Evolutionary conservation across 2,113 vertebrate species (phyloP).

Genomic region (Patagioenas fasciata): DNA sequence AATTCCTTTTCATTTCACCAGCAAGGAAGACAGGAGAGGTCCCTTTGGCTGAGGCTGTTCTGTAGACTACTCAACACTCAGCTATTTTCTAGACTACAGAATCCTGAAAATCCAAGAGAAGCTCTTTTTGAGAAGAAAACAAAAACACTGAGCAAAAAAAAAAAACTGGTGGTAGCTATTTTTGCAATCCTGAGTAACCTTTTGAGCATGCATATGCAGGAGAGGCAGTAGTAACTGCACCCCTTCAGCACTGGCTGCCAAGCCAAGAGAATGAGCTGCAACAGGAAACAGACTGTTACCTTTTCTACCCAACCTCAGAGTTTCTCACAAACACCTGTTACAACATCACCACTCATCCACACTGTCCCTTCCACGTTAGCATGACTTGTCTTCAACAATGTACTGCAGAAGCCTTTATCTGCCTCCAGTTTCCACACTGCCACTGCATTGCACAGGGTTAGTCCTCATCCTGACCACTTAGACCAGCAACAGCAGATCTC

Average conservation of each 20-base stretch:
- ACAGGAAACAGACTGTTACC: fast-evolving
- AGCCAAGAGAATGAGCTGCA: background rate
- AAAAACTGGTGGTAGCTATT: background rate
- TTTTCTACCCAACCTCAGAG: background rate
- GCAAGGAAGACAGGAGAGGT: background rate
- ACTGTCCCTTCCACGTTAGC: background rate
- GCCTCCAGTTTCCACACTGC: background rate
- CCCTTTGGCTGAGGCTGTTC: background rate
- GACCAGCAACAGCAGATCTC: fast-evolving
- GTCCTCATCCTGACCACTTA: background rate
- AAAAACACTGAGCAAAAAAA: background rate
- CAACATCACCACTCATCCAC: background rate
- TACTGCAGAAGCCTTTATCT: background rate
- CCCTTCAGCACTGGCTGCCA: background rate
- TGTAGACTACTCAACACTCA: background rate
- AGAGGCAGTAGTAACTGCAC: background rate
- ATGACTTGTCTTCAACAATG: background rate
- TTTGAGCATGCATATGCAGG: background rate
- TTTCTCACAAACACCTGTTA: background rate
- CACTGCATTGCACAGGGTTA: fast-evolving
- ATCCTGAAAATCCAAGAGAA: background rate
- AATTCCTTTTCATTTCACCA: background rate
- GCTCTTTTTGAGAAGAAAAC: background rate
- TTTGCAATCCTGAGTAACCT: background rate
- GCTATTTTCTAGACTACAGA: background rate